phyloP scores from a whole-genome alignment of 2,797 vertebrate species.

The Galago senegalensis region DNA sequence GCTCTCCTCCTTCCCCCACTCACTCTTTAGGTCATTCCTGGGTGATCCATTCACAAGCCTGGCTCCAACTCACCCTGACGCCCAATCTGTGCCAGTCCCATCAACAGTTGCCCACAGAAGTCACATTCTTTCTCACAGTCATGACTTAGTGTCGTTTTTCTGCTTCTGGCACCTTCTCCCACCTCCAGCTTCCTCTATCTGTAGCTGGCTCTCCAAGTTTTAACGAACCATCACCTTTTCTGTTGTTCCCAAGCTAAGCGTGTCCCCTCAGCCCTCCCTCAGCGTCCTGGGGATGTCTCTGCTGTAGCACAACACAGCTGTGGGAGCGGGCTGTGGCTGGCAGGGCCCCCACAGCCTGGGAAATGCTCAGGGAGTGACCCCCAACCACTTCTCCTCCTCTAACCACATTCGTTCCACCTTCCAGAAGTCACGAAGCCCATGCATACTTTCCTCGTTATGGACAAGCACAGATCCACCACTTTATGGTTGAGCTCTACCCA shows the following conservation, averaged over 20 bases:
- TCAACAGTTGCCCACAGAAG: not conserved
- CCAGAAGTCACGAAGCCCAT: too few relatives aligned
- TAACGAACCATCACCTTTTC: not conserved
- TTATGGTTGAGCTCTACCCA: too few relatives aligned
- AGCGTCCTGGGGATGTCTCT: not conserved
- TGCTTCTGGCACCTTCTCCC: not conserved
- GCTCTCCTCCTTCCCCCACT: not conserved
- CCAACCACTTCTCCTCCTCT: too few relatives aligned
- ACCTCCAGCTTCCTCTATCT: not conserved
- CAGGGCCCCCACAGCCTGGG: too few relatives aligned
- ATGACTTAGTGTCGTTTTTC: not conserved
- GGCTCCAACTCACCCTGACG: not conserved
- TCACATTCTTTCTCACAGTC: not conserved
- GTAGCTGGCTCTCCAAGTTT: conserved; percentile 36
- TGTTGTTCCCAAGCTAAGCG: not conserved
- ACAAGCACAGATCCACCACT: too few relatives aligned
- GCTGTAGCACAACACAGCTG: not conserved
- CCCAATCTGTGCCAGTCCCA: not conserved
- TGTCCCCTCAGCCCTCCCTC: not conserved
- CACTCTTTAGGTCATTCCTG: not conserved
- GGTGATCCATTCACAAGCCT: not conserved
- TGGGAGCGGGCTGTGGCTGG: too few relatives aligned
- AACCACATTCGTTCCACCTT: too few relatives aligned
- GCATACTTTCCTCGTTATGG: too few relatives aligned
- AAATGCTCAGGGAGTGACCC: too few relatives aligned